These are phyloP conservation scores for Sphaeramia orbicularis DNA, from an alignment of 2,797 vertebrate species.

Conservation along the genomic window DNA sequence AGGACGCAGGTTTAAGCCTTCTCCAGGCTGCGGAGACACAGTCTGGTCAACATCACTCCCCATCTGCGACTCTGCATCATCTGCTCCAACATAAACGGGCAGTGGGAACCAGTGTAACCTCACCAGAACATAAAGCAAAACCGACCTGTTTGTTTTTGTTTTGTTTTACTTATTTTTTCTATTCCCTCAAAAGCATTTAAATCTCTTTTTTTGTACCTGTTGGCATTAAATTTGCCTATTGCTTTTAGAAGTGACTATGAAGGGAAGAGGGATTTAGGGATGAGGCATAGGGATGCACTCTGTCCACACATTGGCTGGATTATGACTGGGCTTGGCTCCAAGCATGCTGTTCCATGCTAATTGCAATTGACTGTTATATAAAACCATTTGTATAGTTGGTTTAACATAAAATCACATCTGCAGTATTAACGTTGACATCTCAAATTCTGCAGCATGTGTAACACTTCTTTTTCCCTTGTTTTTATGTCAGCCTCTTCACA, in stretches of 20 bases:
- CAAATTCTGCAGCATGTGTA: conserved; percentile 19
- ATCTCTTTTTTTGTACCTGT: neutral
- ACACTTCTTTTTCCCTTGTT: neutral
- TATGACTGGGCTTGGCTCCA: conserved; percentile 28
- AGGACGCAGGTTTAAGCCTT: conserved; percentile 57
- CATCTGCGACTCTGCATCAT: conserved; percentile 57
- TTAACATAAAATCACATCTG: conserved; percentile 37
- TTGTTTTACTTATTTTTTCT: neutral
- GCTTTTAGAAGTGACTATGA: conserved; percentile 13
- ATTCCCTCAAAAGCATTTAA: neutral
- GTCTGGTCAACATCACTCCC: conserved; percentile 67
- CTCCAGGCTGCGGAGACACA: conserved; percentile 55
- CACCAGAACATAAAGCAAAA: conserved; percentile 7
- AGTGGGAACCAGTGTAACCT: conserved; percentile 11
- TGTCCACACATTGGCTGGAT: conserved; percentile 47
- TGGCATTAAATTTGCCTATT: neutral
- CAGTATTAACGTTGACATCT: conserved; percentile 28
- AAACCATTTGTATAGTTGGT: conserved; percentile 36
- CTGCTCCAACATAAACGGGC: conserved; percentile 2
- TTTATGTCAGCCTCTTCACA: conserved; percentile 1
- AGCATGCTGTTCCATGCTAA: conserved; percentile 37
- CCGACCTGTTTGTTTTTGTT: neutral
- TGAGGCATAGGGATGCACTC: conserved; percentile 23
- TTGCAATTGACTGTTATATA: conserved; percentile 51
- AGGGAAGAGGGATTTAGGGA: conserved; percentile 36